phyloP scores from a whole-genome alignment of 2,797 vertebrate genomes.

The Prunella strophiata region DNA sequence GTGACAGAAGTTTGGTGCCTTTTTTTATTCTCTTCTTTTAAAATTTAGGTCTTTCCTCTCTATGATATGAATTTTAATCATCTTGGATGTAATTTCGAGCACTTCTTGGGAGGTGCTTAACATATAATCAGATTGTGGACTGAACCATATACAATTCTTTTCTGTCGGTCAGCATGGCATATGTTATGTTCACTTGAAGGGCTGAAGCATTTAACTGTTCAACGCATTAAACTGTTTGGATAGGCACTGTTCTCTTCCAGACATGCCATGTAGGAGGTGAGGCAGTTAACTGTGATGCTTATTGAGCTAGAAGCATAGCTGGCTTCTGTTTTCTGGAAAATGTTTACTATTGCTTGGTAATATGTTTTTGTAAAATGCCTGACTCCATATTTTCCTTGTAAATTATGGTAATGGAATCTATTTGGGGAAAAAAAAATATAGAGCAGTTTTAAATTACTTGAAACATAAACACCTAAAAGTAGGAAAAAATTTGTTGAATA shows the following conservation, averaged over 20 bases:
- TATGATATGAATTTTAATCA: not conserved
- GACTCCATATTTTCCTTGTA: conserved; percentile 21
- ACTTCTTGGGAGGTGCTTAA: conserved; percentile 12
- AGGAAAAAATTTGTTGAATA: not conserved
- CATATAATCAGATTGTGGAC: not conserved
- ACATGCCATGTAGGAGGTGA: not conserved
- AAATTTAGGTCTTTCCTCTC: not conserved
- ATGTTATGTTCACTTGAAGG: not conserved
- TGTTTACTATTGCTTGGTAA: not conserved
- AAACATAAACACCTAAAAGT: not conserved
- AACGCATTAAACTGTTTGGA: not conserved
- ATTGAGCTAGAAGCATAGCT: conserved; percentile 4
- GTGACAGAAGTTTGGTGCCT: not conserved
- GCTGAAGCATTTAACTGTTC: conserved; percentile 7
- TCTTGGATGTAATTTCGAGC: conserved; percentile 13
- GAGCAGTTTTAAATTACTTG: not conserved
- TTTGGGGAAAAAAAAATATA: not conserved
- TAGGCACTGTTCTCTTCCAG: not conserved
- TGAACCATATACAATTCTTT: not conserved
- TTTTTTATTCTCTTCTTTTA: not conserved
- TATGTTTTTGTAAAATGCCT: not conserved
- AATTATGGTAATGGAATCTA: not conserved
- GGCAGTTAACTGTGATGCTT: not conserved
- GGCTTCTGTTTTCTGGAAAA: not conserved
- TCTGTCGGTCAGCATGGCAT: not conserved